Base-by-base conservation (phyloP, 2,113 vertebrate species). In the Hepsetus odoe region DNA sequence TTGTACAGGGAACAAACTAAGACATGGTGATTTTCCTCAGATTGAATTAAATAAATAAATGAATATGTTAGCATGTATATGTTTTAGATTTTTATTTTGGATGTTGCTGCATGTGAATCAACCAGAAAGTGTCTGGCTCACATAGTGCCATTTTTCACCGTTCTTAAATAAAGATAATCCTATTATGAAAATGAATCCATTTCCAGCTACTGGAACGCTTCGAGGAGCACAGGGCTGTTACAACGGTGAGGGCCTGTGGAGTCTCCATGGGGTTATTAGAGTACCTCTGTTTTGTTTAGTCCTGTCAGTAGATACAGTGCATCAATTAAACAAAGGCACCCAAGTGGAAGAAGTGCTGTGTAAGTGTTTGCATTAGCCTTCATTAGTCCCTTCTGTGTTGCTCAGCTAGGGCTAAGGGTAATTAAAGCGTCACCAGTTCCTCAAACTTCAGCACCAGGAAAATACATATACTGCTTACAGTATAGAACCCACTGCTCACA, bases 381-480 rank as follows among this genome's bases (percentile, higher is more conserved):
- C 0, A 40, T 87, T 82, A 83, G 76, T 71, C 83, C 76, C 67
- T 77, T 83, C 83, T 56, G 75, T 32, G 87, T 79, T 75, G 82
- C 80, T 85, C 88, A 88, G 85, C 86, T 82, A 76, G 75, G 86
- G 91, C 92, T 91, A 89, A 89, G 91, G 88, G 84, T 88, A 85
- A 53, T 81, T 68, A 90, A 86, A 77, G 91, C 76, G 80, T 87
- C 86, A 66, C 79, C 55, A 30, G 51, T 72, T 71, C 56, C n/a
- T 55, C n/a, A 77, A 46, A 64, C 71, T 38, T 71, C 59, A 35
- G 58, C 71, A 74, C 64, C 65, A 51, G 71, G n/a, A 70, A 75
- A 65, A 28, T 65, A 28, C 32, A 77, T 20, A 24, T 51, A 55
- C 62, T 67, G 14, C 33, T 38, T 7, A 11, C 42, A 51, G 16